Conservation (phyloP, 2,797 vertebrate species). For the Danio aesculapii region DNA sequence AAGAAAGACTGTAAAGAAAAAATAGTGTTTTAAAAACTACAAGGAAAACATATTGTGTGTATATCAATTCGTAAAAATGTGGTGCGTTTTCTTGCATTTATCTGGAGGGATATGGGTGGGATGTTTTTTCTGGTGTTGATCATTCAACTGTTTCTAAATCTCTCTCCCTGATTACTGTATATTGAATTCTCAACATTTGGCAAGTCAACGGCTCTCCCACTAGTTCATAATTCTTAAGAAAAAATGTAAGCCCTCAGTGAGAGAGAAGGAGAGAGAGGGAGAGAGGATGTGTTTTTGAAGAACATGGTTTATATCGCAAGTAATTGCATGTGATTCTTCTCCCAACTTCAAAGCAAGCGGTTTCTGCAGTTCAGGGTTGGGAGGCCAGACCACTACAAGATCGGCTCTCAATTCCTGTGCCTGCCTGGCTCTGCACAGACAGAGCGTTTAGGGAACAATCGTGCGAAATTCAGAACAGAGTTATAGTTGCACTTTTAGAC, state of each 20-base stretch:
- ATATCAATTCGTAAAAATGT: slow-evolving; percentile 32
- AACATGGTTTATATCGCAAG: slow-evolving; percentile 72
- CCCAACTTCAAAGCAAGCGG: slow-evolving; percentile 76
- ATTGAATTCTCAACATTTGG: slow-evolving; percentile 38
- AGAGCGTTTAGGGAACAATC: slow-evolving; percentile 37
- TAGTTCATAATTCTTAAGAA: slow-evolving; percentile 27
- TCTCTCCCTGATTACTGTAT: slow-evolving; percentile 29
- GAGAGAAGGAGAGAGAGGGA: slow-evolving; percentile 20
- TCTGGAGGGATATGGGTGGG: slow-evolving; percentile 30
- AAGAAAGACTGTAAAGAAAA: slow-evolving; percentile 6
- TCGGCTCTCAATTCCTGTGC: slow-evolving; percentile 80
- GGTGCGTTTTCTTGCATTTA: slow-evolving; percentile 33
- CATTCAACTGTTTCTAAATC: slow-evolving; percentile 21
- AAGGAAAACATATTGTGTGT: slow-evolving; percentile 4
- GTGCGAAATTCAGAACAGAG: slow-evolving; percentile 56
- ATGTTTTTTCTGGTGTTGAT: slow-evolving; percentile 34
- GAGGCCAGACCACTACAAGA: slow-evolving; percentile 74
- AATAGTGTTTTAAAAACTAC: not conserved
- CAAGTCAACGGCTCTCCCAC: slow-evolving; percentile 21
- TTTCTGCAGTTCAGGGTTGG: slow-evolving; percentile 76
- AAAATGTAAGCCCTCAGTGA: slow-evolving; percentile 21
- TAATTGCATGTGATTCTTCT: slow-evolving; percentile 80
- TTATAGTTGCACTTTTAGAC: slow-evolving; percentile 6
- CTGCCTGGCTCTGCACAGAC: slow-evolving; percentile 66
- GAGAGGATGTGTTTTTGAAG: slow-evolving; percentile 71